These are phyloP conservation scores for Myopa tessellatipennis DNA, from an alignment of 2,888 invertebrate species.

Conservation along the genomic window DNA sequence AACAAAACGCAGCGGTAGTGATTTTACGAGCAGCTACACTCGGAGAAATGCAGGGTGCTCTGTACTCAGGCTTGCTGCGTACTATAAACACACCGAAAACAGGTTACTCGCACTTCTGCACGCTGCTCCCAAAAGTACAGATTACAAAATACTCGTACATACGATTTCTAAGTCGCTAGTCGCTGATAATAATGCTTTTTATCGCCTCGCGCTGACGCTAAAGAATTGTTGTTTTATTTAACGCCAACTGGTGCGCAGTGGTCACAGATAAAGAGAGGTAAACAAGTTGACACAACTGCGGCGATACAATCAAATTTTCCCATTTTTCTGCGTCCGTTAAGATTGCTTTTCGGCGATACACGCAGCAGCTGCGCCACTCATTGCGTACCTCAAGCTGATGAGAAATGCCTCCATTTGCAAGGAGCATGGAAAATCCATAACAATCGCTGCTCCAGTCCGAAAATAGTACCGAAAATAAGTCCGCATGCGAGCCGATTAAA, in stretches of 20 bases:
- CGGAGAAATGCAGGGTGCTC: not conserved
- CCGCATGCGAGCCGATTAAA: not conserved
- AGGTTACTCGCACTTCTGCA: not conserved
- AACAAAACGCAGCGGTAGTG: constrained; percentile 22
- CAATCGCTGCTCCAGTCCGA: not conserved
- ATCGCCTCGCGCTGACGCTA: not conserved
- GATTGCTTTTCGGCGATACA: not conserved
- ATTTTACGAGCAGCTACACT: constrained; percentile 16
- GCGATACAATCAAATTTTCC: constrained; percentile 4
- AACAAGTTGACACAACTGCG: constrained; percentile 10
- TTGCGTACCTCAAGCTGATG: not conserved
- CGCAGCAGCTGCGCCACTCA: not conserved
- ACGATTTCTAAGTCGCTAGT: not conserved
- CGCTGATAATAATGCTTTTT: constrained; percentile 3
- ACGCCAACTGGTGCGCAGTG: not conserved
- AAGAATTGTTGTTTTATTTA: constrained; percentile 16
- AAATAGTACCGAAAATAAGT: not conserved
- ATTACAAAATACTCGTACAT: not conserved
- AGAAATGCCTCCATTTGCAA: not conserved
- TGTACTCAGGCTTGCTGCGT: not conserved
- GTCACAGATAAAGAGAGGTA: not conserved
- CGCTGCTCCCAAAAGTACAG: constrained; percentile 4
- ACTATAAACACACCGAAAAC: not conserved
- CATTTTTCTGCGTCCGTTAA: not conserved
- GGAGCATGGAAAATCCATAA: not conserved